Base-by-base conservation (phyloP, 23 tunicate species). In the Pegea sp. region DNA sequence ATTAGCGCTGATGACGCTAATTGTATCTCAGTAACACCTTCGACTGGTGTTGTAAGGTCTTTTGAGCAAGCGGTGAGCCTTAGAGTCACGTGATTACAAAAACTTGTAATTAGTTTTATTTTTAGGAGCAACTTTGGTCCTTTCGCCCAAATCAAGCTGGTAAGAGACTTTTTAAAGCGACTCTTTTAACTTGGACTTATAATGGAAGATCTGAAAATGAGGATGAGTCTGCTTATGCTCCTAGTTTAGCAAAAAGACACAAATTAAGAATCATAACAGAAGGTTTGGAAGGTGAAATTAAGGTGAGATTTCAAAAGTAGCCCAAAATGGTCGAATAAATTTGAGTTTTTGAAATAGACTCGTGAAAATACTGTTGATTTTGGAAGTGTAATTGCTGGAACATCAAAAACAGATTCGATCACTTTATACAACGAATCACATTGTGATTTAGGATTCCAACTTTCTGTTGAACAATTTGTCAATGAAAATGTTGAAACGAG, bases 61-160 rank as follows among this genome's bases (percentile, higher is more conserved):
- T 69, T 71, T 56, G 73, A 80, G 57, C 66, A 60, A 23, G 75
- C 66, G 75, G 93, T 78, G 60, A 1, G 30, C 3, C 46, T 38
- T 11, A 11, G 13, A 8, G 11, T 16, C 16, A 8, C 16, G 11
- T 38, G 46, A 38, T 38, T 38, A 38, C 11, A 38, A 38, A 38
- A 38, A 38, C 16, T 38, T 8, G 46, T 38, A 38, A 8, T 38
- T 38, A 8, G 16, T 38, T 38, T 38, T 8, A 42, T 28, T 0
- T 33, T 21, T 50, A 78, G 92, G 28, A 62, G 3, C 95, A 73
- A 48, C 43, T 56, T 1, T 84, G 95, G 95, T 66, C 81, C 6
- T 84, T 73, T 34, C 23, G 65, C 21, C 95, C 95, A 0, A 63
- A 29, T 0, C 42, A 31, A 5, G 48, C 59, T 3, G 58, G 44